Percentiles rank a stretch among this genome's conserved stretches.
Evolutionary conservation across 1,140 invertebrate genomes (phyloP).

Genomic region (Planococcus citri): DNA sequence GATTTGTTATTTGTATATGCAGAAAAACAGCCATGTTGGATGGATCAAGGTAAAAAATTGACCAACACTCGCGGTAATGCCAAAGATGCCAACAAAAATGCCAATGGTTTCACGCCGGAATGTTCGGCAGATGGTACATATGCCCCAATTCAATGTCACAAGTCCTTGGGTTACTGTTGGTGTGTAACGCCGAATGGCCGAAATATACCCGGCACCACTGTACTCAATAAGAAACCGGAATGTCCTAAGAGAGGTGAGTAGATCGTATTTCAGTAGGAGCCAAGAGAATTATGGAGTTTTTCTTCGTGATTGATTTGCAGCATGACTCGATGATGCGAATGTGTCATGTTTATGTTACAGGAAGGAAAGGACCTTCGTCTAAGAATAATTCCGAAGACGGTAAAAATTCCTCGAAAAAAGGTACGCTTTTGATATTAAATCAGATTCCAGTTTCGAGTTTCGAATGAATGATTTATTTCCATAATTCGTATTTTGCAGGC

Average conservation of each 20-base stretch:
- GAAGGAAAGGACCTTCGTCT: background rate
- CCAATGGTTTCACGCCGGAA: conserved; percentile 36
- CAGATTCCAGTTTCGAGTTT: background rate
- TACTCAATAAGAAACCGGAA: conserved; percentile 49
- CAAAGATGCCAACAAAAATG: conserved; percentile 20
- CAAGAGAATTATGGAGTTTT: no score
- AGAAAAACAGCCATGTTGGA: conserved; percentile 41
- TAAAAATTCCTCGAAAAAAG: conserved; percentile 4
- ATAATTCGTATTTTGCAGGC: no score
- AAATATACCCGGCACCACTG: conserved; percentile 60
- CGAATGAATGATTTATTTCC: background rate
- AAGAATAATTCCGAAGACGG: background rate
- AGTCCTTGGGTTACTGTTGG: conserved; percentile 61
- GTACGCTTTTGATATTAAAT: background rate
- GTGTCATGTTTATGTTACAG: background rate
- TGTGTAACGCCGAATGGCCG: conserved; percentile 70
- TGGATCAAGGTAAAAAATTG: conserved; percentile 29
- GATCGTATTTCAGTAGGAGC: background rate
- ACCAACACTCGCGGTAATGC: background rate
- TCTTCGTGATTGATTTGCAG: no score
- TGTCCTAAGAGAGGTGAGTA: conserved; percentile 36
- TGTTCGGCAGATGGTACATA: conserved; percentile 72
- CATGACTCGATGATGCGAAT: no score
- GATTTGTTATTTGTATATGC: no score
- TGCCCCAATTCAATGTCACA: conserved; percentile 69